Evolutionary conservation across 64 coral and sea anemone species (phyloP).

Genomic region (Cladopsammia gracilis): DNA sequence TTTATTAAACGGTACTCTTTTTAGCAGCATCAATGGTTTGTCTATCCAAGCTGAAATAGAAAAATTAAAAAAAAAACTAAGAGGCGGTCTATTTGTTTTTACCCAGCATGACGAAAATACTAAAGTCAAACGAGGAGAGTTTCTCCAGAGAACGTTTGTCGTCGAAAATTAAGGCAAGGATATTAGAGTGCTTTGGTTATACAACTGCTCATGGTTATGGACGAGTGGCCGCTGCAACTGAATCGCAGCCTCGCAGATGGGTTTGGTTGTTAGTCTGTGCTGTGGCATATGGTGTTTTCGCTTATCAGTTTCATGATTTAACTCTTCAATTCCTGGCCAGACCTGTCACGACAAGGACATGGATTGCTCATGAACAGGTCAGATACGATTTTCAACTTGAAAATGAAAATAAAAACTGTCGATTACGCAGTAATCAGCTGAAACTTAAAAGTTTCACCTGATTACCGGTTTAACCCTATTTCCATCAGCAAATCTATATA

Average conservation of each 20-base stretch:
- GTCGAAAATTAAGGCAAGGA: background rate
- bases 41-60: no score
- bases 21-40: no score
- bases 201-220: constrained; percentile 41
- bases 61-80: no score
- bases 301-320: constrained; percentile 25
- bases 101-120: background rate
- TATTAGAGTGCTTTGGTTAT: constrained; percentile 26
- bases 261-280: constrained; percentile 39
- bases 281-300: constrained; percentile 14
- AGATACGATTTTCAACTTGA: background rate
- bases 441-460: no score
- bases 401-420: background rate
- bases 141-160: background rate
- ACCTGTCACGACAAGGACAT: constrained; percentile 8
- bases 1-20: no score
- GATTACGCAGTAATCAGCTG: no score
- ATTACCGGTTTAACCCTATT: no score
- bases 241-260: background rate
- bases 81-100: no score
- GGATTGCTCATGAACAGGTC: constrained; percentile 24
- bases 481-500: no score
- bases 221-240: constrained; percentile 3
- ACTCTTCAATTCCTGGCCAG: background rate
- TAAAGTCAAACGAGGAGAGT: background rate